Evolutionary conservation across 2,113 vertebrate genomes (phyloP).

Genomic region (Alethe castanea): DNA sequence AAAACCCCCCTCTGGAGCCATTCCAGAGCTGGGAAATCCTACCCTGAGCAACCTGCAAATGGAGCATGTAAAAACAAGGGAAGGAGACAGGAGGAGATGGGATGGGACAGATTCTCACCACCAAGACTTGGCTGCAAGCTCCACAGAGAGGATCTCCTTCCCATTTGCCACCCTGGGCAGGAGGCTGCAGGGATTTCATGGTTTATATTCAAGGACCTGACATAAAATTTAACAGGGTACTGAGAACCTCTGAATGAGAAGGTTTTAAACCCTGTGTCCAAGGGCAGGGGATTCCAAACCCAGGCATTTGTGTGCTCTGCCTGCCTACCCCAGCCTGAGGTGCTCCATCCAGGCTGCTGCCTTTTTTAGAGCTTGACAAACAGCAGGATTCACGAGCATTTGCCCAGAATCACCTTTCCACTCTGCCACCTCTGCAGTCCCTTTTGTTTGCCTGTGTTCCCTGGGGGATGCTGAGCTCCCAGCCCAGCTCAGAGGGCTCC

Average conservation of each 20-base stretch:
- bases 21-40: neutral
- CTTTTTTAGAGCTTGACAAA: constrained; percentile 50
- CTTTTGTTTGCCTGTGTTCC: neutral
- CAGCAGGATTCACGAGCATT: constrained; percentile 42
- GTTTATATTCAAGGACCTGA: neutral
- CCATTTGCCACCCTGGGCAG: neutral
- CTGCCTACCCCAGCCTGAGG: neutral
- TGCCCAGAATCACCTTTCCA: constrained; percentile 49
- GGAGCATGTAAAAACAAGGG: neutral
- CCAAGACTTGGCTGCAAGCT: neutral
- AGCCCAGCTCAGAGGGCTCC: neutral
- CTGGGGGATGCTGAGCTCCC: constrained; percentile 11
- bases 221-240: neutral
- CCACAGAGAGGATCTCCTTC: neutral
- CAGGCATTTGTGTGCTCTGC: neutral
- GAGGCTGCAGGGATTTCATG: neutral
- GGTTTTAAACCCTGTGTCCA: neutral
- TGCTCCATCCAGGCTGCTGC: neutral
- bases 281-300: neutral
- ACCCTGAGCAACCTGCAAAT: neutral
- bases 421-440: constrained; percentile 12
- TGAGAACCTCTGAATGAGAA: neutral
- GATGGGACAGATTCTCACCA: neutral
- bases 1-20: neutral
- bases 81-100: neutral